Base-by-base conservation (phyloP, 2,113 vertebrate species). In the Apteryx mantelli region DNA sequence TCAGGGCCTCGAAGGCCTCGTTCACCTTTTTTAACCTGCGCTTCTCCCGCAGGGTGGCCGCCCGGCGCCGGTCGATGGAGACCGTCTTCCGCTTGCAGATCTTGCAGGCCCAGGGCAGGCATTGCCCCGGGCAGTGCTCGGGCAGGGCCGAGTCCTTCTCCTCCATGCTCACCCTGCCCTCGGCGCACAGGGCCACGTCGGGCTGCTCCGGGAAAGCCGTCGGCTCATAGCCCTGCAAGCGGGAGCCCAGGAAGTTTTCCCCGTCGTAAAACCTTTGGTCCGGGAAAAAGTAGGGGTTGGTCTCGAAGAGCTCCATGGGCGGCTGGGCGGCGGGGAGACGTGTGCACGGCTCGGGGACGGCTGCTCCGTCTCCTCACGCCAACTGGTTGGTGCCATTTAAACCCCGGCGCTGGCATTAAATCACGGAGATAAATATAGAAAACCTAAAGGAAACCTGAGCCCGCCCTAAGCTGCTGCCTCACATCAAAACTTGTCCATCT, bases 341-440 rank as follows among this genome's bases (percentile, higher is more conserved):
- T 92, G 94, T 32, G 87, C 2, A 16, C 11, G 94, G 97, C 97
- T 97, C 97, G 96, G 98, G 98, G 98, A 98, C 98, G 98, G 98
- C 99, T 98, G 98, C 96, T 96, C 92, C 75, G 73, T 97, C 97
- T 98, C 97, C 97, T 97, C 97, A 92, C 98, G 48, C 98, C 98
- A 99, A 98, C 98, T 98, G 98, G 76, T 98, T 71, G 98, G 99
- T 99, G 99, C 99, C 99, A 99, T 99, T 99, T 99, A 99, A 99
- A 99, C 99, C 99, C 99, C 98, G 95, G 98, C 96, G 98, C 99
- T 99, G 99, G 99, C 99, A 99, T 98, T 99, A 99, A 99, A 99
- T 99, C 99, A 99, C 97, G 97, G 98, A 98, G 99, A 99, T 99
- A 99, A 99, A 99, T 99, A 99, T 99, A 99, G 99, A 97, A 98